A percentile compares a stretch with the other conserved stretches of the same genome.
These are phyloP conservation scores for Rhabdophis nuchalis DNA, from an alignment of 2,797 vertebrate genomes.

Conservation along the genomic window DNA sequence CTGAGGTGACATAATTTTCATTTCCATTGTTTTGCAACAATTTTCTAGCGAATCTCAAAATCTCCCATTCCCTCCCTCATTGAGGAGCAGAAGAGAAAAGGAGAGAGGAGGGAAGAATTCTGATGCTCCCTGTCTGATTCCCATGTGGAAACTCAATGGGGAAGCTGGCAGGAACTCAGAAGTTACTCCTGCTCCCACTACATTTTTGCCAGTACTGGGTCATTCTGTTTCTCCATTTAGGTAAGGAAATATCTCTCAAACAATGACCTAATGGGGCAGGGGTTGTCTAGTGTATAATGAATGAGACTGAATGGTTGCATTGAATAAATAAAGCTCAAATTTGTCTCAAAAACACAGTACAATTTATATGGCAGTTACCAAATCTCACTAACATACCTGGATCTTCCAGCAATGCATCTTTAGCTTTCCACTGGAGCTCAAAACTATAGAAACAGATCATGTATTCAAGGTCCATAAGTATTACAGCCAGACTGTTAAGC, in stretches of 20 bases:
- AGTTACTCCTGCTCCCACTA: not conserved
- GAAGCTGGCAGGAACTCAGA: not conserved
- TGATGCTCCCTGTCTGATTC: not conserved
- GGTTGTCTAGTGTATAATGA: not conserved
- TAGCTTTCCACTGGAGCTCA: constrained; percentile 84
- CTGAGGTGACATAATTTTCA: not conserved
- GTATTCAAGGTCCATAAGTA: constrained; percentile 97
- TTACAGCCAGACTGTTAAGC: constrained; percentile 89
- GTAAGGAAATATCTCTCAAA: not conserved
- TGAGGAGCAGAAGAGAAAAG: too few species aligned
- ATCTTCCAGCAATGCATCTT: constrained; percentile 75
- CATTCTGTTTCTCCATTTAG: not conserved
- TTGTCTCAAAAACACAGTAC: not conserved
- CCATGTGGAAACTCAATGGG: not conserved
- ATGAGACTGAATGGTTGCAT: constrained; percentile 10
- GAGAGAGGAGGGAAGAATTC: not conserved
- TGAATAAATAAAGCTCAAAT: not conserved
- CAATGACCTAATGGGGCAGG: not conserved
- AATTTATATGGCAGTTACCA: constrained; percentile 26
- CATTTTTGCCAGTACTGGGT: not conserved
- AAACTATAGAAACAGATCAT: constrained; percentile 99
- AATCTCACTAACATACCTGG: constrained; percentile 55
- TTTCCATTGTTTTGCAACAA: not conserved
- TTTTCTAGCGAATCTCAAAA: not conserved
- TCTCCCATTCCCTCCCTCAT: not conserved